Evolutionary conservation across 2,113 vertebrate genomes (phyloP).

Genomic region (Oreochromis aureus): DNA sequence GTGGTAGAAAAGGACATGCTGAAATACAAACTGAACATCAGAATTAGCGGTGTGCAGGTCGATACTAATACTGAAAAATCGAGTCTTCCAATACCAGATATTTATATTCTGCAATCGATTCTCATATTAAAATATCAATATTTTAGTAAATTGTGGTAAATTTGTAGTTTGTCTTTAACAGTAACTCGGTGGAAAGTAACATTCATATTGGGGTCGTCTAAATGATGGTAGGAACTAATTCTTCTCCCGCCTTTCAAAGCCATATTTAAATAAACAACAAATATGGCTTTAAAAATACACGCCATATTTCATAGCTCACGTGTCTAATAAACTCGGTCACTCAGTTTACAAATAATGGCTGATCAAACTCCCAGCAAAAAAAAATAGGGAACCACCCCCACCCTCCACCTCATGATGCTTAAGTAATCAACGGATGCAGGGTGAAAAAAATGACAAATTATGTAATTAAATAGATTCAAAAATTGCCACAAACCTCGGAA

Average conservation of each 20-base stretch:
- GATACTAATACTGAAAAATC: not conserved
- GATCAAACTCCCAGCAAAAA: too few relatives aligned
- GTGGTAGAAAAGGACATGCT: not conserved
- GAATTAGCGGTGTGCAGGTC: not conserved
- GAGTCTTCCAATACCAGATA: not conserved
- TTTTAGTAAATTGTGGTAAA: not conserved
- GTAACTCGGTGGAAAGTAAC: not conserved
- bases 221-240: not conserved
- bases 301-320: not conserved
- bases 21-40: not conserved
- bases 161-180: not conserved
- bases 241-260: not conserved
- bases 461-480: too few relatives aligned
- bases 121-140: not conserved
- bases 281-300: not conserved
- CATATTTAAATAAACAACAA: too few relatives aligned
- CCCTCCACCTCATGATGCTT: too few relatives aligned
- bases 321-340: not conserved
- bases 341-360: not conserved
- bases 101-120: not conserved
- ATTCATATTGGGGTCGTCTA: not conserved
- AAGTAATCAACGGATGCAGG: too few relatives aligned
- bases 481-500: not conserved
- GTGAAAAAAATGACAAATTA: too few relatives aligned
- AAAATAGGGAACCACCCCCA: too few relatives aligned